These are phyloP conservation scores for Eciton burchellii DNA, from an alignment of 1,140 invertebrate genomes.

Conservation along the genomic window DNA sequence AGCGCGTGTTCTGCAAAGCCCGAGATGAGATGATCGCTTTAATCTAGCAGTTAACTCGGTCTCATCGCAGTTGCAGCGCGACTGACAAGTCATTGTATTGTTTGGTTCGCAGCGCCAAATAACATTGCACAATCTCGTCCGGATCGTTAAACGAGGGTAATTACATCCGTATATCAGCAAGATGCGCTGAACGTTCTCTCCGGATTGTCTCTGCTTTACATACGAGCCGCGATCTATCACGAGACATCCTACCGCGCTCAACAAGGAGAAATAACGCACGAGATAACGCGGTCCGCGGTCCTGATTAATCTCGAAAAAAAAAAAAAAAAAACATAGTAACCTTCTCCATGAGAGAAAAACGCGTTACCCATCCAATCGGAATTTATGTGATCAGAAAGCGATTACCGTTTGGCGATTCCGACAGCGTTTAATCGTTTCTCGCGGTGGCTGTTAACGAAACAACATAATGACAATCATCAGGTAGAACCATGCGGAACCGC, in stretches of 20 bases:
- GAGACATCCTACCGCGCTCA: not conserved
- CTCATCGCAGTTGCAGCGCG: conserved; percentile 52
- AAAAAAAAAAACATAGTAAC: not conserved
- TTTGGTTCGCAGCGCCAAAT: conserved; percentile 58
- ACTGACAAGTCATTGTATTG: conserved; percentile 63
- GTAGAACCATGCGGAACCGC: too few species aligned
- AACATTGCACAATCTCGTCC: conserved; percentile 45
- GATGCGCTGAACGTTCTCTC: conserved; percentile 36
- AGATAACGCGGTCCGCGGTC: not conserved
- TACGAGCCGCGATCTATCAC: conserved; percentile 29
- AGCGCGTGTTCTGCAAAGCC: conserved; percentile 13
- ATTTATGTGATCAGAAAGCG: too few species aligned
- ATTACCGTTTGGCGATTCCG: too few species aligned
- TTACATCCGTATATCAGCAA: conserved; percentile 66
- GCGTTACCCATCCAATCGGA: not conserved
- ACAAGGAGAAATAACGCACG: conserved; percentile 8
- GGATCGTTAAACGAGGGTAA: conserved; percentile 71
- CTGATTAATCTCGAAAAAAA: not conserved
- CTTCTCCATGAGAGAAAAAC: not conserved
- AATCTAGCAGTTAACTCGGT: conserved; percentile 45
- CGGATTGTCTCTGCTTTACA: conserved; percentile 28
- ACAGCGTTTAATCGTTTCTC: too few species aligned
- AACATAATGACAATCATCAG: too few species aligned
- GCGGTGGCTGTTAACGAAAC: too few species aligned
- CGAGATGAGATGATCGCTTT: conserved; percentile 48